Evolutionary conservation across 2,797 vertebrate genomes (phyloP), one percentile per base, ranked within the genome.

Genomic region (Phyllotis vaccarum): DNA sequence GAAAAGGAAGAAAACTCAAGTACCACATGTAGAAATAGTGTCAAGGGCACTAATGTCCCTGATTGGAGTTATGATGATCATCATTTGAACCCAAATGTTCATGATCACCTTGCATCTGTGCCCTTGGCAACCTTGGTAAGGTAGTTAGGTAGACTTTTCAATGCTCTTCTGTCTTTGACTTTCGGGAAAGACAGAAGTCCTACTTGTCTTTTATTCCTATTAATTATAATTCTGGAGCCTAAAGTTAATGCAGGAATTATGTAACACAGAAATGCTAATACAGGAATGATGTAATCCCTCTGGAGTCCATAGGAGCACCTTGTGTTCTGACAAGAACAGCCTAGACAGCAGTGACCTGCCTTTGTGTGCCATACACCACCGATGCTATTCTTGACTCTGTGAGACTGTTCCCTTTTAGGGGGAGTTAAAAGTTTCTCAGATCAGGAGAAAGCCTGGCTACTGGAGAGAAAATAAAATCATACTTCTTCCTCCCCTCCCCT

Each of bases 401-500:
- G 62, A 40, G 43, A 86, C 21, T 78, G 46, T 2, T 93, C 21
- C 82, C 17, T 85, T 93, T 97, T 75, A 62, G 4, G 37, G 37
- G 54, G 56, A 58, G 89, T 43, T 92, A 96, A 97, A 94, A 97
- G 88, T 94, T 93, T 93, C 79, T 95, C 90, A 24, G 76, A 97
- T 97, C 58, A 43, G 80, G 66, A 96, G 90, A 90, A 94, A 98
- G 83, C 81, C 70, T 97, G 96, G 96, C 96, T 97, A 92, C 96
- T 95, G 96, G 70, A 56, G 49, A 97, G 83, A 95, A 97, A 97
- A 97, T 95, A 96, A 96, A 98, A 97, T 2, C 2, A 64, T 60
- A 76, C 2, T 87, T 91, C 91, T 86, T 90, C 56, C n/a, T 9
- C 31, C 85, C 86, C 12, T 21, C 22, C 24, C 89, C 37, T 89